Percentiles rank a stretch among this genome's conserved stretches.
Conservation (phyloP, 2,113 vertebrate genomes). For the Rhagologus leucostigma region DNA sequence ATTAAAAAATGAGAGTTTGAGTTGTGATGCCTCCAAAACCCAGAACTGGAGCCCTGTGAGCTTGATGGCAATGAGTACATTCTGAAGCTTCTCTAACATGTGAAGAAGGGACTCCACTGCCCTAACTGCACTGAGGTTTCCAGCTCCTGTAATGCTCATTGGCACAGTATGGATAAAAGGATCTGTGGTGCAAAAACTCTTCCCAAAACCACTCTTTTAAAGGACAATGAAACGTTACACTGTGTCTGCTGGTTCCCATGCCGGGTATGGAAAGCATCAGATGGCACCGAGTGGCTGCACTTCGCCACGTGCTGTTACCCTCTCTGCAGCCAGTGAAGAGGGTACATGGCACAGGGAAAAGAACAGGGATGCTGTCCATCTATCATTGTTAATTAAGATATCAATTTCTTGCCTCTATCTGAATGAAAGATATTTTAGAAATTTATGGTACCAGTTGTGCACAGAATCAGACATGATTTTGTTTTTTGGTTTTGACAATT, state of each 20-base stretch:
- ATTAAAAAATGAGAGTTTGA: not conserved
- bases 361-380: not conserved
- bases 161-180: not conserved
- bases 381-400: not conserved
- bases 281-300: rapidly evolving
- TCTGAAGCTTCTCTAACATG: not conserved
- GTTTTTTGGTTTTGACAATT: not conserved
- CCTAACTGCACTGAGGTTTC: not conserved
- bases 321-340: not conserved
- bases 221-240: not conserved
- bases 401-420: not conserved
- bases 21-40: not conserved
- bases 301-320: rapidly evolving
- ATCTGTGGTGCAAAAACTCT: not conserved
- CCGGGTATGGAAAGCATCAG: not conserved
- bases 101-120: not conserved
- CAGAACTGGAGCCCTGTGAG: not conserved
- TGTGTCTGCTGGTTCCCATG: rapidly evolving
- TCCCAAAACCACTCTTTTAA: not conserved
- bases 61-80: not conserved
- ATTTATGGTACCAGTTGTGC: not conserved
- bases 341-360: not conserved
- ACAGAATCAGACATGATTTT: not conserved
- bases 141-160: not conserved
- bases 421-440: not conserved